Percentiles rank a stretch among this genome's conserved stretches.
Conservation (phyloP, 92 coral and sea anemone genomes). For the Porites divaricata region DNA sequence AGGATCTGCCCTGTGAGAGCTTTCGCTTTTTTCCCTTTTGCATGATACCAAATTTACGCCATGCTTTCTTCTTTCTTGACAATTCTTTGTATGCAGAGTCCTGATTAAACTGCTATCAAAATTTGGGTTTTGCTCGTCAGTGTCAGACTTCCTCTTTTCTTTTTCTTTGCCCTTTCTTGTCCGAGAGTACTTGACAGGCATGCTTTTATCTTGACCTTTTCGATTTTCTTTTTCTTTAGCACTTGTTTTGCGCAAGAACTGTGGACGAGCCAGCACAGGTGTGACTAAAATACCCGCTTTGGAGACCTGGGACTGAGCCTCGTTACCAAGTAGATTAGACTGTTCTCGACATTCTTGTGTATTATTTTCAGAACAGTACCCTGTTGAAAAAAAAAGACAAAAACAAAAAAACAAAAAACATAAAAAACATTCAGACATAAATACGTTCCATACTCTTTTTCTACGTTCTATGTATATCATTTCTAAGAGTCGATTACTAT, state of each 20-base stretch:
- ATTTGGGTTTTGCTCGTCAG: background rate
- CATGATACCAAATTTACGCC: background rate
- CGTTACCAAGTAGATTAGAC: background rate
- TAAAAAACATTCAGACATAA: too few species aligned
- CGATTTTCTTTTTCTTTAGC: background rate
- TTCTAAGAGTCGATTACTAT: too few species aligned
- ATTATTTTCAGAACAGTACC: constrained; percentile 38
- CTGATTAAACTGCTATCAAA: background rate
- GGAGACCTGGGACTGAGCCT: background rate
- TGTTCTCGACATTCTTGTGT: background rate
- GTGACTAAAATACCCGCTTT: constrained; percentile 33
- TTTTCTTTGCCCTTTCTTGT: background rate
- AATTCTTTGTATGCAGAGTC: background rate
- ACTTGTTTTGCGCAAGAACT: background rate
- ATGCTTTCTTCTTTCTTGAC: background rate
- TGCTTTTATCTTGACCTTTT: background rate
- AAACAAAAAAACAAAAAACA: background rate
- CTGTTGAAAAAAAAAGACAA: background rate
- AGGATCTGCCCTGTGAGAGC: background rate
- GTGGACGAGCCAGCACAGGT: constrained; percentile 6
- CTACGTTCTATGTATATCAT: too few species aligned
- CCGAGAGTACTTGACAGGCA: background rate
- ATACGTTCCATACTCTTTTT: too few species aligned
- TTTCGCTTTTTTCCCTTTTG: background rate
- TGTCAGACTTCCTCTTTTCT: background rate